Conservation (phyloP, 2,888 invertebrate genomes). For the Caenorhabditis sp. region DNA sequence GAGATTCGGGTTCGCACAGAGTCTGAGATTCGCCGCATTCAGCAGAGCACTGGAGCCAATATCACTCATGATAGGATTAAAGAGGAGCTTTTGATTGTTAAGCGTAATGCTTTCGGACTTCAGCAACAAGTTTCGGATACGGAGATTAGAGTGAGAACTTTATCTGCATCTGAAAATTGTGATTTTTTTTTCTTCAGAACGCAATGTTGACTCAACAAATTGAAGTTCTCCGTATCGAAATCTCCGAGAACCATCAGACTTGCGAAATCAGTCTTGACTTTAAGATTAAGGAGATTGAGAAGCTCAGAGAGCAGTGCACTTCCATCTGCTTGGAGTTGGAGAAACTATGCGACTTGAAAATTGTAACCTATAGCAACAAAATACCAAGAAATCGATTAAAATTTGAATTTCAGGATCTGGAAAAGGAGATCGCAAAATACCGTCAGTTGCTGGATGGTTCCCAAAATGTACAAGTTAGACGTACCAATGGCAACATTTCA, state of each 20-base stretch:
- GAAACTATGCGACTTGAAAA: constrained; percentile 55
- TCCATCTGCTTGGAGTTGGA: constrained; percentile 48
- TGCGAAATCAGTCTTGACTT: constrained; percentile 45
- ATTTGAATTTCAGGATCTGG: constrained; percentile 30
- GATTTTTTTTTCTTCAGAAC: constrained; percentile 28
- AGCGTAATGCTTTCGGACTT: constrained; percentile 13
- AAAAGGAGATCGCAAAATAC: constrained; percentile 45
- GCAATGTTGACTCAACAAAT: constrained; percentile 44
- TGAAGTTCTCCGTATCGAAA: constrained; percentile 34
- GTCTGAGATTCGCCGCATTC: constrained; percentile 16
- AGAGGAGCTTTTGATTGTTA: constrained; percentile 34
- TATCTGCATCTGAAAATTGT: too few species aligned
- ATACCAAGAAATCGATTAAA: not conserved
- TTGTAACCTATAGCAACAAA: too few species aligned
- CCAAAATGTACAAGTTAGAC: not conserved
- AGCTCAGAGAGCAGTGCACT: constrained; percentile 55
- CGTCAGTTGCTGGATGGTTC: constrained; percentile 40
- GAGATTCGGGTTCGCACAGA: constrained; percentile 42
- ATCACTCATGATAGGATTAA: constrained; percentile 23
- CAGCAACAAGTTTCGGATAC: constrained; percentile 37
- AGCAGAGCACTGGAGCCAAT: not conserved
- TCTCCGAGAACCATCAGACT: constrained; percentile 35
- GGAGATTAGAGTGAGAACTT: constrained; percentile 47
- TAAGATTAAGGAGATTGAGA: constrained; percentile 40
- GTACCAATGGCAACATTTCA: not conserved